These are phyloP conservation scores for Leptinotarsa defecta DNA, from an alignment of 1,140 invertebrate genomes.

Conservation along the genomic window DNA sequence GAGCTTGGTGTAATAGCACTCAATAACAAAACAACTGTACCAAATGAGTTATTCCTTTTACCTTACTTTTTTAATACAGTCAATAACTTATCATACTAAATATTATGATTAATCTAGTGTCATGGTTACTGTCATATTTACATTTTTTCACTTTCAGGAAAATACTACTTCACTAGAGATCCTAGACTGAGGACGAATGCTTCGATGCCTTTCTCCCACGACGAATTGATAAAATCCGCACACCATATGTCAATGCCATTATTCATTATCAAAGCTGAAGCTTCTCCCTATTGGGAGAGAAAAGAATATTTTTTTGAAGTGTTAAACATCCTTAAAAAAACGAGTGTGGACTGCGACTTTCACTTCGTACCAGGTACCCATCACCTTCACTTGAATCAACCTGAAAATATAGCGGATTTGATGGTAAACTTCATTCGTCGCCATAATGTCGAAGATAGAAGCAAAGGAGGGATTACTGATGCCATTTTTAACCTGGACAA, in stretches of 20 bases:
- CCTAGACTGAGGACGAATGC: conserved; percentile 41
- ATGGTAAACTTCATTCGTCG: conserved; percentile 66
- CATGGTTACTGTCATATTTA: too few relatives aligned
- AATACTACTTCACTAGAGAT: conserved; percentile 64
- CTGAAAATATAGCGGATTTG: conserved; percentile 62
- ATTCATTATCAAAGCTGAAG: conserved; percentile 58
- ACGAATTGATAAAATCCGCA: conserved; percentile 54
- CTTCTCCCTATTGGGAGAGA: conserved; percentile 61
- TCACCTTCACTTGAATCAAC: conserved; percentile 75
- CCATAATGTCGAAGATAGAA: conserved; percentile 48
- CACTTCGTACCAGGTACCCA: conserved; percentile 72
- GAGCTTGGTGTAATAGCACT: too few relatives aligned
- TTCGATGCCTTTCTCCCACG: conserved; percentile 32
- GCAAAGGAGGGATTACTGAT: conserved; percentile 38
- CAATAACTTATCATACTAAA: too few relatives aligned
- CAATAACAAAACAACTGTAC: too few relatives aligned
- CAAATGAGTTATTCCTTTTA: too few relatives aligned
- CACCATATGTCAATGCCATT: conserved; percentile 42
- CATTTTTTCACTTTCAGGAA: conserved; percentile 53
- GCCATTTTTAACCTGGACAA: conserved; percentile 23
- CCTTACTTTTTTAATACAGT: too few relatives aligned
- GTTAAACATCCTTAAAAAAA: conserved; percentile 60
- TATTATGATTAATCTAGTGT: too few relatives aligned
- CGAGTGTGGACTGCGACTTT: conserved; percentile 64
- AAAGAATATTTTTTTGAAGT: conserved; percentile 62